These are phyloP conservation scores for Xanthia icteritia DNA, from an alignment of 2,888 invertebrate species.

Conservation along the genomic window DNA sequence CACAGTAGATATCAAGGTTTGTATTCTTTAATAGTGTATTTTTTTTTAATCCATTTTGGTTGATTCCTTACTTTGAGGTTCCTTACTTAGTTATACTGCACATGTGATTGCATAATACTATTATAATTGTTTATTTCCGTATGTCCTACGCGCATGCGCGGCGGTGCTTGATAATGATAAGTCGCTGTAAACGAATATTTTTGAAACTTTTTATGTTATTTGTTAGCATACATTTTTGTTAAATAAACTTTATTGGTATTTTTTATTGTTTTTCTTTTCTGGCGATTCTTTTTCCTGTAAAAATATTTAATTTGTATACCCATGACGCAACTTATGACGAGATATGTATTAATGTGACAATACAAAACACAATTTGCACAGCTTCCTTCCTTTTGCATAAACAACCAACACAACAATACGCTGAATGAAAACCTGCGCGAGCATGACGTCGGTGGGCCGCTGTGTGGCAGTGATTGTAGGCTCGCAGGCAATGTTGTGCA, in stretches of 20 bases:
- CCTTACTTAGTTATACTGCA: neutral
- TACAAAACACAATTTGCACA: neutral
- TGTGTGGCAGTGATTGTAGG: neutral
- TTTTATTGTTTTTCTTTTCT: neutral
- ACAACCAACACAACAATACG: neutral
- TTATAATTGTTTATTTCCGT: neutral
- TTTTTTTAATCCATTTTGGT: too few relatives aligned
- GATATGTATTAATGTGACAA: constrained; percentile 2
- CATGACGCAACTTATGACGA: constrained; percentile 34
- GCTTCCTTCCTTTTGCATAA: constrained; percentile 38
- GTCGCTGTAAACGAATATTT: neutral
- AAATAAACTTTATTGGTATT: constrained; percentile 17
- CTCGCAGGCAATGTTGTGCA: neutral
- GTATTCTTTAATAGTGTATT: neutral
- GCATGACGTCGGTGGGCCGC: constrained; percentile 13
- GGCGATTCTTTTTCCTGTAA: neutral
- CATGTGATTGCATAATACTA: neutral
- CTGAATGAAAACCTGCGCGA: constrained; percentile 25
- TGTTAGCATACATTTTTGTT: neutral
- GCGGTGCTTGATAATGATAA: neutral
- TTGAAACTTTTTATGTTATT: constrained; percentile 16
- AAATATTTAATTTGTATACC: constrained; percentile 9
- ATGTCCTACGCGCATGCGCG: too few relatives aligned
- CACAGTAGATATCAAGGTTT: neutral
- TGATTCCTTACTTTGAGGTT: neutral